Evolutionary conservation across 2,113 vertebrate genomes (phyloP), one percentile per base, ranked within the genome.

Genomic region (Orientallactaga bullata): DNA sequence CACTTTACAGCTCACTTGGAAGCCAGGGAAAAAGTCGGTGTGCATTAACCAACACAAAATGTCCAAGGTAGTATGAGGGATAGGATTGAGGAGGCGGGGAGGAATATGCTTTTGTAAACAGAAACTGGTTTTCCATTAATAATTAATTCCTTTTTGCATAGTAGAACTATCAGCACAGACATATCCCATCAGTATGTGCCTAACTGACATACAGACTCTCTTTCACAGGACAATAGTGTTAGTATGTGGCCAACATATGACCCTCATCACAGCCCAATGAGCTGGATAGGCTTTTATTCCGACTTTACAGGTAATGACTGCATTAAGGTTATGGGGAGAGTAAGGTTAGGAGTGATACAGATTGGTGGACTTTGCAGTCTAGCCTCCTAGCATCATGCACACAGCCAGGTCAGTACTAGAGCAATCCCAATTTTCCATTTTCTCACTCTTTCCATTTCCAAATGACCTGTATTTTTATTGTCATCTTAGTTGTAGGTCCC

Each of bases 11-110:
- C n/a, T 63, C 61, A 8, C 39, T 73, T 63, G 72, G 87, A 72
- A 11, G 10, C 39, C 61, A n/a, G 30, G 24, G 66, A 83, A n/a
- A 35, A 20, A 9, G 63, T 20, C 3, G 47, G 26, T 4, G 11
- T 39, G 21, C 32, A 32, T 18, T 68, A 17, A n/a, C 77, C 74
- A 26, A 30, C 39, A 69, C 1, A 66, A 32, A 77, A 18, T n/a
- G 32, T 47, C 24, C 66, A 76, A 89, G 60, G 32, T 51, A 32
- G 32, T 12, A 51, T 26, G 58, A 55, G 26, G 47, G 74, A 20
- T 11, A 28, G 20, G 30, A 30, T 11, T 5, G 0, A 47, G 42
- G 2, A 1, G 17, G 9, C 10, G 35, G 7, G 5, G 32, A 10
- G 32, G 15, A 63, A 17, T 65, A 47, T 58, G 13, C 72, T 87